Percentiles rank a stretch among this genome's conserved stretches.
phyloP scores from a whole-genome alignment of 2,113 vertebrate genomes.

The Phaetusa simplex region DNA sequence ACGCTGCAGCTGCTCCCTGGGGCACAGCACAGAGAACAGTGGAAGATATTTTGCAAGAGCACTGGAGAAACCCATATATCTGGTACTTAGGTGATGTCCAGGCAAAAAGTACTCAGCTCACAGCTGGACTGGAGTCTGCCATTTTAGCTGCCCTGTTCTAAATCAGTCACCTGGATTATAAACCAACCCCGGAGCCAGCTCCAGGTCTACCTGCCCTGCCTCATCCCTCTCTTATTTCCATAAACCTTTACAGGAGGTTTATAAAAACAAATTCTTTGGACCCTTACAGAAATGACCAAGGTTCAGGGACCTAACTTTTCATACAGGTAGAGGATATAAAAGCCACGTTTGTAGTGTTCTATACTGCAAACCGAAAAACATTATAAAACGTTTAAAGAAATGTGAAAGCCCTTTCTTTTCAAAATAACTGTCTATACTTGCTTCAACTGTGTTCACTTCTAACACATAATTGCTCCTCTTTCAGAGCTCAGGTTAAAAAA shows the following conservation, averaged over 20 bases:
- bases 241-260: background rate
- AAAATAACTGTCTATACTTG: background rate
- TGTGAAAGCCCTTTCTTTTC: background rate
- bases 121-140: background rate
- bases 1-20: background rate
- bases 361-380: background rate
- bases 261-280: background rate
- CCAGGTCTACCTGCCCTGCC: background rate
- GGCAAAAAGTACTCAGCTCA: background rate
- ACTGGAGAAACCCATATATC: background rate
- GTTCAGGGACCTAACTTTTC: background rate
- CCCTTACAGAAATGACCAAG: background rate
- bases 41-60: background rate
- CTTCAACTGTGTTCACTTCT: background rate
- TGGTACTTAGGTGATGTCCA: background rate
- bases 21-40: background rate
- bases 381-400: background rate
- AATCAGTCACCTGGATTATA: background rate
- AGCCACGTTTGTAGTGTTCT: background rate
- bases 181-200: background rate
- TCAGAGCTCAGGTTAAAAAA: background rate
- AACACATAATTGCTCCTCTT: background rate
- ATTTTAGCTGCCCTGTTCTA: background rate
- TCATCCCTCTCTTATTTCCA: background rate
- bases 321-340: background rate